Evolutionary conservation across 2,113 vertebrate genomes (phyloP).

Genomic region (Bos indicus): DNA sequence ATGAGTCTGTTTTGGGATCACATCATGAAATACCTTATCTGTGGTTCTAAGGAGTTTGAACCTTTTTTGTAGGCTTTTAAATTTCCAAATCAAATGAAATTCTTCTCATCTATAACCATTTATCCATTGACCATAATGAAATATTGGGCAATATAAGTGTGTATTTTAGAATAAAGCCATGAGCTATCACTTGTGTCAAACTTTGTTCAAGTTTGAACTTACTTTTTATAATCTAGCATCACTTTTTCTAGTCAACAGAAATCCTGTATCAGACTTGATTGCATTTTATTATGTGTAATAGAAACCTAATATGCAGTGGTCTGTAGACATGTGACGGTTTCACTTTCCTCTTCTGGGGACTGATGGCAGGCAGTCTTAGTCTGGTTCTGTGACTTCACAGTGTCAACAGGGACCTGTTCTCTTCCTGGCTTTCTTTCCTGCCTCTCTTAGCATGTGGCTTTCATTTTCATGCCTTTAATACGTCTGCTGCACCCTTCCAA

Average conservation of each 20-base stretch:
- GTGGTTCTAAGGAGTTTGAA: neutral
- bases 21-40: neutral
- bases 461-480: neutral
- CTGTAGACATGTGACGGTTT: neutral
- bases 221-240: neutral
- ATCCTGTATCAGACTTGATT: neutral
- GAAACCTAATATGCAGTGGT: neutral
- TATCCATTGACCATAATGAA: neutral
- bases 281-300: neutral
- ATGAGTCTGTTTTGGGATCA: neutral
- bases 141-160: neutral
- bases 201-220: conserved; percentile 3
- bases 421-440: conserved; percentile 2
- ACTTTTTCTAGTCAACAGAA: neutral
- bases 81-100: conserved; percentile 6
- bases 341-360: neutral
- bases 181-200: neutral
- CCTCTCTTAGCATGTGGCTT: neutral
- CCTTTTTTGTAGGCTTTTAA: neutral
- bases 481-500: neutral
- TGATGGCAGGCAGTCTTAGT: neutral
- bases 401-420: neutral
- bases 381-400: neutral
- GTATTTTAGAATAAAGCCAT: neutral
- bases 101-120: neutral